Conservation (phyloP, 2,113 vertebrate genomes). For the Morone saxatilis region DNA sequence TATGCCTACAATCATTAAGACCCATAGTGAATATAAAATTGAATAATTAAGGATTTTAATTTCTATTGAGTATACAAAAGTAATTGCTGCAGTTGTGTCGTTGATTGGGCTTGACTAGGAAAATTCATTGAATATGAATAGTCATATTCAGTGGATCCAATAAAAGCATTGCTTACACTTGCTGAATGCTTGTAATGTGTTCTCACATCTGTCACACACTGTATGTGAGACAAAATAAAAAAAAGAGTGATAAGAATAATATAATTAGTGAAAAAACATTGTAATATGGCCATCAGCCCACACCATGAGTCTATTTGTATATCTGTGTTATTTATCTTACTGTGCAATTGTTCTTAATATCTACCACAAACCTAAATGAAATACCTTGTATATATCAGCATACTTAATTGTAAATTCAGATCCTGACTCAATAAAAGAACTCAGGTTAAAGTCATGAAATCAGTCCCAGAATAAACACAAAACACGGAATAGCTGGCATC, state of each 20-base stretch:
- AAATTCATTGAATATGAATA: slow-evolving; percentile 12
- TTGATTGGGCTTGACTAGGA: slow-evolving; percentile 22
- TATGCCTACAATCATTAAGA: slow-evolving; percentile 9
- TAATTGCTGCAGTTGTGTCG: slow-evolving; percentile 20
- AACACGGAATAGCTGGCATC: neutral
- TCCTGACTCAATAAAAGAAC: neutral
- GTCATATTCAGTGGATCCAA: slow-evolving; percentile 9
- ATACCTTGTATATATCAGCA: neutral
- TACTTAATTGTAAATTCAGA: neutral
- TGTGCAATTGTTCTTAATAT: too few relatives aligned
- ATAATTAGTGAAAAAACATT: neutral
- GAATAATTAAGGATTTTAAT: slow-evolving; percentile 24
- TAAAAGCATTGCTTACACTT: neutral
- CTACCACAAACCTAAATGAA: neutral
- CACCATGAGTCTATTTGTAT: neutral
- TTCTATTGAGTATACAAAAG: neutral
- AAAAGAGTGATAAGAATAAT: neutral
- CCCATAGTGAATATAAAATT: slow-evolving; percentile 14
- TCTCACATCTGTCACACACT: neutral
- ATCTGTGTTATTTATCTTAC: neutral
- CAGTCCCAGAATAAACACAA: neutral
- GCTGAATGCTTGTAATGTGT: neutral
- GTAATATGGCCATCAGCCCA: neutral
- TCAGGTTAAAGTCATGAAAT: neutral
- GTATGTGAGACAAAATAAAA: neutral